phyloP scores from a whole-genome alignment of 2,113 vertebrate species.

The Engystomops pustulosus region DNA sequence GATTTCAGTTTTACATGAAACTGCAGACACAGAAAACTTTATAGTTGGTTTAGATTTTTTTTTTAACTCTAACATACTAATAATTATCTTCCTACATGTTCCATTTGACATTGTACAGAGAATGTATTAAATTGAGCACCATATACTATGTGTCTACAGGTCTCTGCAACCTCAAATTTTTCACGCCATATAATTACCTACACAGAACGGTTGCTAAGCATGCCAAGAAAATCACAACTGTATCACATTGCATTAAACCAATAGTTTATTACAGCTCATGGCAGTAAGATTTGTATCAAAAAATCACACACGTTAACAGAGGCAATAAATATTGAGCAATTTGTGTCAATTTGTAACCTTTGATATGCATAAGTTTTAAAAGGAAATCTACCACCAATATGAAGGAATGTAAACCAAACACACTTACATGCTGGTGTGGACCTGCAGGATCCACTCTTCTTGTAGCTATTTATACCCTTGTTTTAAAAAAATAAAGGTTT shows the following conservation, averaged over 20 bases:
- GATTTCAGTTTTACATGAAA: background rate
- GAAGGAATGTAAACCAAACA: too few relatives aligned
- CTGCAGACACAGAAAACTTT: background rate
- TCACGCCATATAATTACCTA: slow-evolving; percentile 26
- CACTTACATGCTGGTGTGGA: too few relatives aligned
- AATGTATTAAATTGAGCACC: background rate
- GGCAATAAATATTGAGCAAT: slow-evolving; percentile 10
- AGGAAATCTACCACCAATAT: too few relatives aligned
- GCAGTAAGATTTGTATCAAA: slow-evolving; percentile 14
- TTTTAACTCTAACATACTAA: background rate
- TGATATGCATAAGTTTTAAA: too few relatives aligned
- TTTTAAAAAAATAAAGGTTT: too few relatives aligned
- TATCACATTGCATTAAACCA: slow-evolving; percentile 8
- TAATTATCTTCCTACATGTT: background rate
- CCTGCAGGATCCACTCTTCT: too few relatives aligned
- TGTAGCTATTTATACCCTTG: too few relatives aligned
- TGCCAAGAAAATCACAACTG: background rate
- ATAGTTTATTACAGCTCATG: slow-evolving; percentile 10
- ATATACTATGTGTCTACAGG: background rate
- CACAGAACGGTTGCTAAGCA: background rate
- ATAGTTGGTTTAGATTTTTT: background rate
- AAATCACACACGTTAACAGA: background rate
- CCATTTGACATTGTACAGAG: background rate
- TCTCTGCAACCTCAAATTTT: background rate
- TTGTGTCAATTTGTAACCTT: too few relatives aligned